phyloP scores from a whole-genome alignment of 2,113 vertebrate genomes.

The Microcebus tavaratra region DNA sequence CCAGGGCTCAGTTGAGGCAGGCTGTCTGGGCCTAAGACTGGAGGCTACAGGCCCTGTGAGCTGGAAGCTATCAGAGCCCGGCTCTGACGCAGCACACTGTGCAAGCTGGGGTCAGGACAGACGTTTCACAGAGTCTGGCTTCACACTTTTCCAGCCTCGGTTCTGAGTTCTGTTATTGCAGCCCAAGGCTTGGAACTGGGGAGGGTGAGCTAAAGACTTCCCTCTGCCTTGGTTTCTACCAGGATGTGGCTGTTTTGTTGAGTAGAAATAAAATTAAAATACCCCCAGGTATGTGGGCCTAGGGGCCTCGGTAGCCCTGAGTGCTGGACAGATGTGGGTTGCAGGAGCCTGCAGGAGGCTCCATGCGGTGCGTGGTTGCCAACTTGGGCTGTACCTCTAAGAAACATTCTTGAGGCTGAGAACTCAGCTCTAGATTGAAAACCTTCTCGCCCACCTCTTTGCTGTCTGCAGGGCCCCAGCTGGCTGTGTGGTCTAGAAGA shows the following conservation, averaged over 20 bases:
- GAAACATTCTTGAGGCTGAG: conserved; percentile 47
- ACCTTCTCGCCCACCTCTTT: neutral
- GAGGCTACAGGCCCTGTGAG: too few relatives aligned
- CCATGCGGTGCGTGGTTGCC: neutral
- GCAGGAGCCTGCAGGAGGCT: neutral
- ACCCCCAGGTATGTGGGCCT: neutral
- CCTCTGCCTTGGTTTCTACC: neutral
- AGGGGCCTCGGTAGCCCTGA: neutral
- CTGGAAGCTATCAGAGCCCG: neutral
- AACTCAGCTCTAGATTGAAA: conserved; percentile 5
- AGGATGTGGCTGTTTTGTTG: conserved; percentile 16
- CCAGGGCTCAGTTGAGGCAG: neutral
- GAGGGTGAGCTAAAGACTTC: neutral
- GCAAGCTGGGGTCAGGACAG: neutral
- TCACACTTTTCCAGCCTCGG: neutral
- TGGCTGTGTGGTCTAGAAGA: neutral
- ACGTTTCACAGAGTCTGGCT: neutral
- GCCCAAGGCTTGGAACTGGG: neutral
- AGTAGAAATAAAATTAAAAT: conserved; percentile 31
- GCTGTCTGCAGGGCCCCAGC: neutral
- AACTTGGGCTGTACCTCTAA: neutral
- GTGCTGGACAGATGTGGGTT: neutral
- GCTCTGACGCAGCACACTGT: neutral
- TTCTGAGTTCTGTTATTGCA: neutral
- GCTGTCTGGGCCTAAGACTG: neutral